phyloP scores from a whole-genome alignment of 2,888 invertebrate species.

The Villa cingulata region DNA sequence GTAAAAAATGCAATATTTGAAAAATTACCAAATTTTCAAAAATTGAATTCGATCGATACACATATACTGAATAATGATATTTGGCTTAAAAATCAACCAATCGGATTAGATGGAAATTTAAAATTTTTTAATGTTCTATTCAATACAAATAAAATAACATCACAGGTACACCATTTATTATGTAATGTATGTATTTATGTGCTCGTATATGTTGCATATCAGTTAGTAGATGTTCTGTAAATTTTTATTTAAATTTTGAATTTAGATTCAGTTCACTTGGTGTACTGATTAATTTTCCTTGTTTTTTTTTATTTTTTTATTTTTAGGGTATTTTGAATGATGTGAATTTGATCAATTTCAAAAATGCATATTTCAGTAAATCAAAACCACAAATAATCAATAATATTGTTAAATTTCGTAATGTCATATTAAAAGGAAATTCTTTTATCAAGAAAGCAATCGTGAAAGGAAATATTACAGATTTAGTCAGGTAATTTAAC shows the following conservation, averaged over 20 bases:
- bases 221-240: too few relatives aligned
- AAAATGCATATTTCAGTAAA: slow-evolving; percentile 41
- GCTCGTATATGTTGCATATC: too few relatives aligned
- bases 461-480: too few relatives aligned
- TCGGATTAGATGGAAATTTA: slow-evolving; percentile 23
- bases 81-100: slow-evolving; percentile 38
- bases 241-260: too few relatives aligned
- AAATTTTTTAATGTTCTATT: slow-evolving; percentile 5
- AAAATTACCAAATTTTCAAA: slow-evolving; percentile 32
- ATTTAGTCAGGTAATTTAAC: not conserved
- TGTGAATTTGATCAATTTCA: slow-evolving; percentile 35
- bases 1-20: slow-evolving; percentile 36
- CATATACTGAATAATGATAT: slow-evolving; percentile 28
- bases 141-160: not conserved
- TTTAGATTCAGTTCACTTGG: too few relatives aligned
- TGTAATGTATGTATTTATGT: too few relatives aligned
- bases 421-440: slow-evolving; percentile 17
- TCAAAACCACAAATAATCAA: slow-evolving; percentile 37
- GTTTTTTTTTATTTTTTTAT: slow-evolving; percentile 5
- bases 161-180: too few relatives aligned
- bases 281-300: too few relatives aligned
- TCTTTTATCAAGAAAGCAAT: slow-evolving; percentile 14
- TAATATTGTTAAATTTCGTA: slow-evolving; percentile 29
- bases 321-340: slow-evolving; percentile 39
- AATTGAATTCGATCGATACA: slow-evolving; percentile 33